Percentiles rank a stretch among this genome's conserved stretches.
These are phyloP conservation scores for Narcine bancroftii DNA, from an alignment of 2,113 vertebrate species.

Conservation along the genomic window DNA sequence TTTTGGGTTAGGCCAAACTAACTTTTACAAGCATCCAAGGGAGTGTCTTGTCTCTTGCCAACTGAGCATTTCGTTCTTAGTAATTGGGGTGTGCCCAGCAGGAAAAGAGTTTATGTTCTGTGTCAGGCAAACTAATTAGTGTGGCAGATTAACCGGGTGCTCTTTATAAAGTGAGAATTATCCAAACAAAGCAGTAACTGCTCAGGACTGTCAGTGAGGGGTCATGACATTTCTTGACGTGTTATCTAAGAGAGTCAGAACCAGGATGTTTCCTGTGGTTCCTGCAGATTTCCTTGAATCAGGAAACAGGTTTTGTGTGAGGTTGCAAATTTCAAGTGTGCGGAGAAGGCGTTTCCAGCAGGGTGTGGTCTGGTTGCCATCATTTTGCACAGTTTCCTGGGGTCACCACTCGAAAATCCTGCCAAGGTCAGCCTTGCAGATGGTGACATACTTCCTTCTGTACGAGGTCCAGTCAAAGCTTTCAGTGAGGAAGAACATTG, in stretches of 20 bases:
- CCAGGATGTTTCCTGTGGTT: conserved; percentile 14
- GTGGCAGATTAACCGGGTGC: background rate
- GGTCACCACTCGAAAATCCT: background rate
- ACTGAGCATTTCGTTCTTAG: background rate
- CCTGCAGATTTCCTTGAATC: background rate
- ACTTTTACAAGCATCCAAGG: background rate
- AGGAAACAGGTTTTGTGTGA: background rate
- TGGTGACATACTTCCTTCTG: background rate
- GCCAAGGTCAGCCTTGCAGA: background rate
- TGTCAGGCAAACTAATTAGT: background rate
- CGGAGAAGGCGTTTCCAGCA: background rate
- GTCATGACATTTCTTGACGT: background rate
- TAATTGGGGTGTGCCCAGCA: background rate
- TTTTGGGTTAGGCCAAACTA: background rate
- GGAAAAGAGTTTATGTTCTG: background rate
- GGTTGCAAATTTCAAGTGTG: background rate
- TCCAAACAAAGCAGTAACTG: background rate
- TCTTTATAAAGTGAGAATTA: background rate
- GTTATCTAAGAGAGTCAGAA: conserved; percentile 15
- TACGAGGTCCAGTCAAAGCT: background rate
- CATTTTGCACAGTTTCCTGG: background rate
- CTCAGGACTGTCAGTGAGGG: background rate
- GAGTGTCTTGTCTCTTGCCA: background rate
- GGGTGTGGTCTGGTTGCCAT: background rate
- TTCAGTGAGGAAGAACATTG: background rate